Conservation (phyloP, 2,113 vertebrate genomes). For the Pangasianodon gigas region DNA sequence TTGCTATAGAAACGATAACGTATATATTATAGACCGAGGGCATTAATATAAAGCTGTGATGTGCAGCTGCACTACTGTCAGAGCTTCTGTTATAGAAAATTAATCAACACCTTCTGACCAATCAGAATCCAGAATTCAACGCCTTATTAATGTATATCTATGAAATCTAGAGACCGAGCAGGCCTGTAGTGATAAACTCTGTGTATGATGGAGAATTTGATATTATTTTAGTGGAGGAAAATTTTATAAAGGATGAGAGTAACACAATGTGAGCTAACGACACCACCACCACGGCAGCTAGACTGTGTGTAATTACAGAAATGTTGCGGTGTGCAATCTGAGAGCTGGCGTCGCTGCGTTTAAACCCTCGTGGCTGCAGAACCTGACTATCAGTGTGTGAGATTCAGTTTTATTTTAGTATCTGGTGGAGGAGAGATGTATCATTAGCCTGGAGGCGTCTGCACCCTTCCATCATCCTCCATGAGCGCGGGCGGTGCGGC, state of each 20-base stretch:
- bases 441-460: slow-evolving; percentile 42
- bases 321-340: slow-evolving; percentile 26
- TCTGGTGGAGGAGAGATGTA: slow-evolving; percentile 37
- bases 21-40: no score
- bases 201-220: neutral
- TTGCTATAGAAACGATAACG: no score
- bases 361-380: slow-evolving; percentile 31
- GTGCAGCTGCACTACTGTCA: neutral
- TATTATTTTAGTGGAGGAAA: neutral
- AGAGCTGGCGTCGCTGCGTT: slow-evolving; percentile 30
- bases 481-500: neutral
- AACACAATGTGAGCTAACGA: neutral
- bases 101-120: neutral
- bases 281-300: neutral
- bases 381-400: slow-evolving; percentile 48
- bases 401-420: slow-evolving; percentile 51
- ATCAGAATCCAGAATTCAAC: neutral
- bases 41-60: no score
- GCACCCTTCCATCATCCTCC: slow-evolving; percentile 27
- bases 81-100: neutral
- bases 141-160: no score
- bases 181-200: no score
- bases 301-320: slow-evolving; percentile 39
- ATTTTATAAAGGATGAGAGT: neutral
- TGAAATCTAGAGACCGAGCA: neutral